phyloP scores from a whole-genome alignment of 2,888 invertebrate genomes.

The Griposia aprilina region DNA sequence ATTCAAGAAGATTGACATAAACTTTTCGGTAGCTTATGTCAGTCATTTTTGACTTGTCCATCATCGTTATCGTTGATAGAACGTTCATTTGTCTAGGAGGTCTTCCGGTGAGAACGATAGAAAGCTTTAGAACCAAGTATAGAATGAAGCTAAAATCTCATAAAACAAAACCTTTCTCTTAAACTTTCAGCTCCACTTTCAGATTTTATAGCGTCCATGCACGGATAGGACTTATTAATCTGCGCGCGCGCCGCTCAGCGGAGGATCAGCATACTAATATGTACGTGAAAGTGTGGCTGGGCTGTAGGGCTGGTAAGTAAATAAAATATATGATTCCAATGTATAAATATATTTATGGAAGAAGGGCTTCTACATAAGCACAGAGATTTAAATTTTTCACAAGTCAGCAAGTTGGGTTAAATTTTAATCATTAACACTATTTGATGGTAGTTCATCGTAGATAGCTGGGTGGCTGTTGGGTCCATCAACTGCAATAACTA shows the following conservation, averaged over 20 bases:
- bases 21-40: neutral
- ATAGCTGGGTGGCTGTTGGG: neutral
- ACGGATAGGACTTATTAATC: constrained; percentile 64
- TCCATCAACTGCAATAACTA: neutral
- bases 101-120: neutral
- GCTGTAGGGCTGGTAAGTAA: constrained; percentile 38
- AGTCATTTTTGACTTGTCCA: neutral
- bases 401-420: neutral
- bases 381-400: neutral
- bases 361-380: neutral
- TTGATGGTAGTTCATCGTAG: neutral
- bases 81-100: neutral
- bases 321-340: neutral
- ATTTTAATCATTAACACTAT: neutral
- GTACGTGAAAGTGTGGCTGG: constrained; percentile 60
- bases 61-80: neutral
- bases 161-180: constrained; percentile 63
- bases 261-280: constrained; percentile 64
- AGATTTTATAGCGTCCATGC: constrained; percentile 67
- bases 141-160: constrained; percentile 35
- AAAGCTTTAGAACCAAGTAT: constrained; percentile 1
- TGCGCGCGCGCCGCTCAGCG: constrained; percentile 48
- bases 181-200: constrained; percentile 66
- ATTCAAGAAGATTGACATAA: neutral
- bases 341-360: neutral